Evolutionary conservation across 2,113 vertebrate genomes (phyloP).

Genomic region (Platycercus adscitus): DNA sequence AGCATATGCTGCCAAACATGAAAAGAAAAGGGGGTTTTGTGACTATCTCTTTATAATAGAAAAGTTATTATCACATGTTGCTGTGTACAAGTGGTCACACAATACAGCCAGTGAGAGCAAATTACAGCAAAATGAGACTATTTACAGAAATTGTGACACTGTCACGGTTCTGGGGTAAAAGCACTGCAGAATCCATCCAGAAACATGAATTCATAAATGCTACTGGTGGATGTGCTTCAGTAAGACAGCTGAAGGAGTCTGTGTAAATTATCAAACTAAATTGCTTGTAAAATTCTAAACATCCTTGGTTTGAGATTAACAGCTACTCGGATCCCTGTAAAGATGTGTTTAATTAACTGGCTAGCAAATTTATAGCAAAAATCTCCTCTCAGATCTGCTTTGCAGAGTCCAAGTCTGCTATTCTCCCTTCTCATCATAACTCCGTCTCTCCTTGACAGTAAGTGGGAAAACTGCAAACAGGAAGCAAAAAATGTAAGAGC

Average conservation of each 20-base stretch:
- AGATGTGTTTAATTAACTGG: conserved; percentile 37
- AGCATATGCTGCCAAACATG: not conserved
- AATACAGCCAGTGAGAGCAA: not conserved
- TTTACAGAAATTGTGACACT: not conserved
- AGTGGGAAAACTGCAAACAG: not conserved
- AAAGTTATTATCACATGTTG: not conserved
- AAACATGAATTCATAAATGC: not conserved
- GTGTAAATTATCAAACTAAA: conserved; percentile 8
- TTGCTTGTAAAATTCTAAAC: conserved; percentile 35
- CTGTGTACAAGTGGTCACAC: fast-evolving
- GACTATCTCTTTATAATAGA: not conserved
- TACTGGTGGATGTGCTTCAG: not conserved
- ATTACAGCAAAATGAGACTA: not conserved
- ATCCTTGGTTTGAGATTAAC: conserved; percentile 12
- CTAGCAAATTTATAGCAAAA: conserved; percentile 46
- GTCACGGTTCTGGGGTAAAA: not conserved
- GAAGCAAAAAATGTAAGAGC: not conserved
- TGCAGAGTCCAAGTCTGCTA: not conserved
- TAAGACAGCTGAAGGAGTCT: not conserved
- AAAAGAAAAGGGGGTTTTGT: not conserved
- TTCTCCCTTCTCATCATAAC: not conserved
- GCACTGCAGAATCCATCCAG: not conserved
- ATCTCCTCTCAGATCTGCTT: not conserved
- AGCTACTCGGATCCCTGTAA: conserved; percentile 6
- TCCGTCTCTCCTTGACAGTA: not conserved